Conservation (phyloP, 37 sponge, comb jelly and placozoan genomes). For the Crambe crambe region DNA sequence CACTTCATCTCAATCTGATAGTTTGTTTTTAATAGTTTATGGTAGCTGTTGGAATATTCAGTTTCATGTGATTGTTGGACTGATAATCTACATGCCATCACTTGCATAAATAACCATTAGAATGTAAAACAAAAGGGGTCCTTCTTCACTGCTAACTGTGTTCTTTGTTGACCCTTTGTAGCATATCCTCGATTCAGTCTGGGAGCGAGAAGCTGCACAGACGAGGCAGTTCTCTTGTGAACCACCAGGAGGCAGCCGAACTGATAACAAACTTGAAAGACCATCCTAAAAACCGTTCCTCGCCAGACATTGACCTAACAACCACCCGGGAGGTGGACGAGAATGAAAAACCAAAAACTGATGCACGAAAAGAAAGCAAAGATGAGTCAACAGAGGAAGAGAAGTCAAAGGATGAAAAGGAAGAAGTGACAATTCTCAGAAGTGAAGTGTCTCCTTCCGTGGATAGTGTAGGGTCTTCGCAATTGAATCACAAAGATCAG, state of each 20-base stretch:
- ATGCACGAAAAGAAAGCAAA: not conserved
- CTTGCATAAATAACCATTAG: too few species aligned
- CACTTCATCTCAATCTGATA: too few species aligned
- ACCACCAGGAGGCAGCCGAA: not conserved
- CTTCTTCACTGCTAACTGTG: too few species aligned
- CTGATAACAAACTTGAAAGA: not conserved
- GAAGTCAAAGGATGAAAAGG: not conserved
- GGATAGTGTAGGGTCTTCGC: slow-evolving; percentile 6
- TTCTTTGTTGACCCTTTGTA: not conserved
- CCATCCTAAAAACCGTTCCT: slow-evolving; percentile 6
- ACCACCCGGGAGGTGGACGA: not conserved
- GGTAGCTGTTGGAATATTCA: too few species aligned
- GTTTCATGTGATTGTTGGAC: too few species aligned
- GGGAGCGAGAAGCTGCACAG: not conserved
- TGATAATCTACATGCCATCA: too few species aligned
- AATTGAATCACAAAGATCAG: too few species aligned
- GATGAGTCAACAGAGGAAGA: not conserved
- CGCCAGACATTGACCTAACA: slow-evolving; percentile 1
- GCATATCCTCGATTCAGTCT: too few species aligned
- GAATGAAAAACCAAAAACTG: not conserved
- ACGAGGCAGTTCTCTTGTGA: slow-evolving; percentile 14
- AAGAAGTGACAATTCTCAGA: not conserved
- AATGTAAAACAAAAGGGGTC: too few species aligned
- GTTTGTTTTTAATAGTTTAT: too few species aligned
- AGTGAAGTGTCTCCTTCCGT: not conserved